Conservation (phyloP, 2,797 vertebrate species). For the Propithecus deckenii region DNA sequence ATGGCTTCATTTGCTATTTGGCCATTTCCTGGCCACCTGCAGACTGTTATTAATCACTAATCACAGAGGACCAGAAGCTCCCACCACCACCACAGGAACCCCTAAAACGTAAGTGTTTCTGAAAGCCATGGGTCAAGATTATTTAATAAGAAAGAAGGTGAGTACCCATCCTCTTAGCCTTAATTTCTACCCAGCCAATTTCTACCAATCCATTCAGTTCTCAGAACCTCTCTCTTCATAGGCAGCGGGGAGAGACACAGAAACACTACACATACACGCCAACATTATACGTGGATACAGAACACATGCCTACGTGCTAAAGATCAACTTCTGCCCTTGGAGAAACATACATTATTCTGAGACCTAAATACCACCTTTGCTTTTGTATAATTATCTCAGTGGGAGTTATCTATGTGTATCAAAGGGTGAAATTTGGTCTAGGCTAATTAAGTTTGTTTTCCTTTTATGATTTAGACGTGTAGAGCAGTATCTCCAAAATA, state of each 20-base stretch:
- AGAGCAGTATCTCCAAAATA: background rate
- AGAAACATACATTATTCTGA: slow-evolving; percentile 11
- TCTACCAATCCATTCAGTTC: background rate
- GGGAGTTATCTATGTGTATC: slow-evolving; percentile 49
- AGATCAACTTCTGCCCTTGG: background rate
- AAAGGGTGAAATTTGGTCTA: slow-evolving; percentile 61
- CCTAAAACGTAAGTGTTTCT: background rate
- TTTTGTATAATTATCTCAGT: slow-evolving; percentile 54
- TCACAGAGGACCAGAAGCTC: background rate
- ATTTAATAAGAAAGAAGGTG: background rate
- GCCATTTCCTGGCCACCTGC: background rate
- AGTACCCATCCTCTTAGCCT: background rate
- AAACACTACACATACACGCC: background rate
- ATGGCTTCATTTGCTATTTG: background rate
- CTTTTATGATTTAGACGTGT: slow-evolving; percentile 43
- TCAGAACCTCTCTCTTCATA: background rate
- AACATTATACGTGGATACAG: background rate
- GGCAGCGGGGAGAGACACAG: background rate
- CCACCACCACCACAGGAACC: background rate
- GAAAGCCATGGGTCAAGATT: background rate
- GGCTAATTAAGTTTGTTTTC: slow-evolving; percentile 64
- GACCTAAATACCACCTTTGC: slow-evolving; percentile 17
- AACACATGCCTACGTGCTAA: background rate
- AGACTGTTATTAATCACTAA: background rate
- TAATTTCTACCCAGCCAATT: background rate